Conservation (phyloP, 2,113 vertebrate species). For the Chaenogobius annularis region DNA sequence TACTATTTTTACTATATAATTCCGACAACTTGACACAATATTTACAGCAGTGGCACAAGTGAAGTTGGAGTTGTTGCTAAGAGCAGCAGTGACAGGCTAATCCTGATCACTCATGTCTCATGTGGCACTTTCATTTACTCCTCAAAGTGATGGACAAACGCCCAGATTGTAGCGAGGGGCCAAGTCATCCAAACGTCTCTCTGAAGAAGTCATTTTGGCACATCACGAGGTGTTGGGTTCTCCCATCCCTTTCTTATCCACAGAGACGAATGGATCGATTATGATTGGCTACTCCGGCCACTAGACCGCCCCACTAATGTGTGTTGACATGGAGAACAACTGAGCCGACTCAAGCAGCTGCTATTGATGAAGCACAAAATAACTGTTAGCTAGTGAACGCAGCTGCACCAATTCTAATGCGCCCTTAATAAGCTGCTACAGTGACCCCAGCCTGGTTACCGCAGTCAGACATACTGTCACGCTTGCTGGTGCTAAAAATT, state of each 20-base stretch:
- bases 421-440: slow-evolving; percentile 42
- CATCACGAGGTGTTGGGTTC: slow-evolving; percentile 46
- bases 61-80: slow-evolving; percentile 25
- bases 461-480: slow-evolving; percentile 20
- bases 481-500: slow-evolving; percentile 24
- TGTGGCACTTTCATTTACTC: slow-evolving; percentile 58
- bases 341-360: slow-evolving; percentile 51
- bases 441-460: slow-evolving; percentile 17
- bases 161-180: slow-evolving; percentile 41
- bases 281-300: slow-evolving; percentile 60
- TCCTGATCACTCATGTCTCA: slow-evolving; percentile 58
- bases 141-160: slow-evolving; percentile 65
- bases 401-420: slow-evolving; percentile 24
- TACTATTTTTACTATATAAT: background rate
- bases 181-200: slow-evolving; percentile 58
- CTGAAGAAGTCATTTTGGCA: slow-evolving; percentile 59
- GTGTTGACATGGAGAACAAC: slow-evolving; percentile 65
- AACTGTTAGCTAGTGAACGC: slow-evolving; percentile 38
- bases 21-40: slow-evolving; percentile 17
- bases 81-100: slow-evolving; percentile 30
- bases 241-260: slow-evolving; percentile 21
- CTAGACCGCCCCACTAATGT: slow-evolving; percentile 60
- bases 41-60: slow-evolving; percentile 32
- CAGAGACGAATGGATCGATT: slow-evolving; percentile 51
- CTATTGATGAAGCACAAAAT: slow-evolving; percentile 68